Conservation (phyloP, 2,888 invertebrate genomes). For the Vandiemenella viatica region DNA sequence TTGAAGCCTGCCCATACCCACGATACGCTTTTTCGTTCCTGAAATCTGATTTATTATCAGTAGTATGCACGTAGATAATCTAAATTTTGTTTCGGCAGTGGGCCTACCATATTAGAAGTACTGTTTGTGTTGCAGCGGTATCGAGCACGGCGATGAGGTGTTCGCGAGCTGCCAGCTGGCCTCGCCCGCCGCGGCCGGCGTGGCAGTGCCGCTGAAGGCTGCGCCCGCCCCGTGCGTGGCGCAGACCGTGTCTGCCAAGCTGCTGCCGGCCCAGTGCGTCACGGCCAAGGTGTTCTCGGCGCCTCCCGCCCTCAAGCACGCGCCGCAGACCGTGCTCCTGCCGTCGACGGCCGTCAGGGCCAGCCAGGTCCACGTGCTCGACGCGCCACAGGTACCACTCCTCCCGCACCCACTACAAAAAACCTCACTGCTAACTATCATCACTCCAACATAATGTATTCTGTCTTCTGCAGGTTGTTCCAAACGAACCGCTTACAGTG, state of each 20-base stretch:
- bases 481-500: no score
- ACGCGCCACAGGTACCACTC: no score
- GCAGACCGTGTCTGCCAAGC: slow-evolving; percentile 15
- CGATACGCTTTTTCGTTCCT: no score
- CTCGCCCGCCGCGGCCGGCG: slow-evolving; percentile 26
- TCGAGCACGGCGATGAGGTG: slow-evolving; percentile 64
- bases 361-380: slow-evolving; percentile 5
- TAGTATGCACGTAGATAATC: no score
- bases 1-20: no score
- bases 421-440: no score
- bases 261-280: slow-evolving; percentile 8
- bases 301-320: slow-evolving; percentile 15
- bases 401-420: no score
- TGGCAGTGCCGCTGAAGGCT: slow-evolving; percentile 9
- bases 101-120: no score
- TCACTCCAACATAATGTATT: no score
- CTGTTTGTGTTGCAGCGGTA: slow-evolving; percentile 43
- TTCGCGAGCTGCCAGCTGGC: slow-evolving; percentile 48
- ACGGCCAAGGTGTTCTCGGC: slow-evolving; percentile 28
- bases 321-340: slow-evolving; percentile 18
- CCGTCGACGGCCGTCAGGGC: slow-evolving; percentile 17
- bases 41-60: no score
- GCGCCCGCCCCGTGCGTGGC: slow-evolving; percentile 20
- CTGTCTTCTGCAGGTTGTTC: no score
- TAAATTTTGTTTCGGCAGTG: no score